Percentiles rank a stretch among this genome's conserved stretches.
These are phyloP conservation scores for Aldrovandia affinis DNA, from an alignment of 2,797 vertebrate species.

Conservation along the genomic window DNA sequence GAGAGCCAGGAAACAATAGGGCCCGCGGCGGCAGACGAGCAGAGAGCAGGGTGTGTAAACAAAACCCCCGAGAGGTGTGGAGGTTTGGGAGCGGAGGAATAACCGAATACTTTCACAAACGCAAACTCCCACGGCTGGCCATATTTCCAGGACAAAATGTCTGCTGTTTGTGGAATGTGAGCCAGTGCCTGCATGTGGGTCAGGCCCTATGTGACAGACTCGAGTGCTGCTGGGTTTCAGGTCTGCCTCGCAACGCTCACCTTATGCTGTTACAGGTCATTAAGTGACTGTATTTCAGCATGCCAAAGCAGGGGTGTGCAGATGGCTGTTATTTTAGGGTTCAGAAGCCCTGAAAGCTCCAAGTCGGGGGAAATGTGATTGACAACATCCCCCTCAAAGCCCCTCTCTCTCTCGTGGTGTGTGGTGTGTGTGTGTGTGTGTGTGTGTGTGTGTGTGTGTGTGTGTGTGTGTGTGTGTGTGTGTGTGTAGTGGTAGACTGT, in stretches of 20 bases:
- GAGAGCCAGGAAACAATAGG: background rate
- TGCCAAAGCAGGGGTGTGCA: background rate
- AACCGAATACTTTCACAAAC: constrained; percentile 3
- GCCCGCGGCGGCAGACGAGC: constrained; percentile 9
- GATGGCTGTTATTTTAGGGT: background rate
- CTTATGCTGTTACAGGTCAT: background rate
- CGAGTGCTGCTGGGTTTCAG: background rate
- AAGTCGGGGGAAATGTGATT: background rate
- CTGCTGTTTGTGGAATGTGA: no score
- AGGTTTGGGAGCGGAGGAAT: constrained; percentile 47
- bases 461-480: background rate
- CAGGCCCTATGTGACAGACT: background rate
- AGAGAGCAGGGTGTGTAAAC: constrained; percentile 43
- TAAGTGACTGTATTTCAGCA: background rate
- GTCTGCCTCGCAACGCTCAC: background rate
- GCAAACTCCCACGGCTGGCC: background rate
- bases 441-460: background rate
- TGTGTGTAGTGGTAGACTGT: constrained; percentile 10
- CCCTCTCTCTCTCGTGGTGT: background rate
- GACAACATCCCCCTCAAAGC: background rate
- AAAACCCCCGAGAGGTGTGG: constrained; percentile 42
- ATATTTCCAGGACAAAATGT: background rate
- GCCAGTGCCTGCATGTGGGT: no score
- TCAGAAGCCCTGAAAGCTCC: background rate
- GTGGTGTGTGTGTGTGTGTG: background rate